Percentiles rank a stretch among this genome's conserved stretches.
phyloP scores from a whole-genome alignment of 2,888 invertebrate genomes.

The Asteroscopus sphinx region DNA sequence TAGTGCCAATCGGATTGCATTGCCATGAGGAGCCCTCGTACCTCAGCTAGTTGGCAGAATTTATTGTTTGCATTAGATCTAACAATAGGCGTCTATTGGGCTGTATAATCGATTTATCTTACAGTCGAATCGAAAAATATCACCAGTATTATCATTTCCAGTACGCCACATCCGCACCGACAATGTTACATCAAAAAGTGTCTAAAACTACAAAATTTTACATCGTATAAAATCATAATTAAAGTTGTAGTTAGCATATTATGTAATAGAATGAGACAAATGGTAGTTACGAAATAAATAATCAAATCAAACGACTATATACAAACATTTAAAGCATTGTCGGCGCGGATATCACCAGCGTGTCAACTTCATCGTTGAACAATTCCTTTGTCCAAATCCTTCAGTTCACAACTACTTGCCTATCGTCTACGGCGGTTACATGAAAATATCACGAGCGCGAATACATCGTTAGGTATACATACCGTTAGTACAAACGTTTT shows the following conservation, averaged over 20 bases:
- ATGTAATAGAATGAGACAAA: constrained; percentile 60
- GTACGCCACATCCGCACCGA: constrained; percentile 69
- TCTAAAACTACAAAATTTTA: constrained; percentile 59
- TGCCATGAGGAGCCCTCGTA: too few relatives aligned
- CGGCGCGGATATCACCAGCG: constrained; percentile 68
- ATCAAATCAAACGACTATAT: constrained; percentile 72
- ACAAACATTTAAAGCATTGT: constrained; percentile 66
- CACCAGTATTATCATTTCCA: constrained; percentile 68
- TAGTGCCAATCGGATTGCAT: too few relatives aligned
- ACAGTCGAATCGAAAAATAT: constrained; percentile 78
- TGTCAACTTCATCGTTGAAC: constrained; percentile 50
- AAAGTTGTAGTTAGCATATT: constrained; percentile 57
- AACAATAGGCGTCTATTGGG: too few relatives aligned
- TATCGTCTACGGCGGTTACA: constrained; percentile 76
- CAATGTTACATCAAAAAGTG: constrained; percentile 51
- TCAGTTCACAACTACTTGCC: constrained; percentile 62
- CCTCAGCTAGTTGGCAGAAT: too few relatives aligned
- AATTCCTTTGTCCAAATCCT: constrained; percentile 81
- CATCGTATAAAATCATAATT: constrained; percentile 65
- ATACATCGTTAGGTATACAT: constrained; percentile 78
- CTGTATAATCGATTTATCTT: too few relatives aligned
- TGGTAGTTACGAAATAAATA: constrained; percentile 69
- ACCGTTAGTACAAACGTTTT: constrained; percentile 77
- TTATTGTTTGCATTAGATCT: too few relatives aligned
- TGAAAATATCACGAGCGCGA: constrained; percentile 86